Evolutionary conservation across 2,113 vertebrate species (phyloP).

Genomic region (Formicarius rufipectus): DNA sequence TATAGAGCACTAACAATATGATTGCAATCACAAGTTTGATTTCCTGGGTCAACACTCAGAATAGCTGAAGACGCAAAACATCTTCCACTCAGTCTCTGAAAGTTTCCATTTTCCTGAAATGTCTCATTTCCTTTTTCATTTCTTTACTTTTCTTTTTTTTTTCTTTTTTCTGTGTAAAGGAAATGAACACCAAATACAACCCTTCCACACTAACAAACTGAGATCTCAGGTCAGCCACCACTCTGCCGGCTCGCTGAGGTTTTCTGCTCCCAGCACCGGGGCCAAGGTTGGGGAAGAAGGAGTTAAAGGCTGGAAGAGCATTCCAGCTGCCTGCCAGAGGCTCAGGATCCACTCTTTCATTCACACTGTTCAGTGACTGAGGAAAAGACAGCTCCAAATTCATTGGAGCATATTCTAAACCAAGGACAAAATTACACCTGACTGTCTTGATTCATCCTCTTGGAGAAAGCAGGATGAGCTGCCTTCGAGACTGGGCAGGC

Average conservation of each 20-base stretch:
- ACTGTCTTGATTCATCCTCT: background rate
- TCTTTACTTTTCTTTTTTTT: rapidly evolving
- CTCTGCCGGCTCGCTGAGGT: rapidly evolving
- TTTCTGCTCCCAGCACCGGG: background rate
- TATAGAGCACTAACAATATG: background rate
- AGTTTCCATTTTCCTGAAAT: background rate
- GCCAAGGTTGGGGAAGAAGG: background rate
- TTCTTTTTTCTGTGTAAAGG: background rate
- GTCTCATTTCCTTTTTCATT: no score
- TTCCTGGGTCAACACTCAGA: background rate
- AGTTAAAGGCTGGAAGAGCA: conserved; percentile 10
- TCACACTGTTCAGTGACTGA: background rate
- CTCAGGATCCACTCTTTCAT: background rate
- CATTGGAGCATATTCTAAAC: background rate
- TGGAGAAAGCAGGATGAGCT: background rate
- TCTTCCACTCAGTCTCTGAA: background rate
- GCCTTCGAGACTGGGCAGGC: background rate
- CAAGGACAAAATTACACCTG: background rate
- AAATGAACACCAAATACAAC: background rate
- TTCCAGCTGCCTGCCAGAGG: background rate
- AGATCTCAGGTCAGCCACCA: background rate
- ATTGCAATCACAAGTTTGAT: background rate
- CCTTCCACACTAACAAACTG: background rate
- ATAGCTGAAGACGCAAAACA: background rate
- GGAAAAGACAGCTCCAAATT: background rate